These are phyloP conservation scores for Smutsia gigantea DNA, from an alignment of 2,797 vertebrate genomes.

Conservation along the genomic window DNA sequence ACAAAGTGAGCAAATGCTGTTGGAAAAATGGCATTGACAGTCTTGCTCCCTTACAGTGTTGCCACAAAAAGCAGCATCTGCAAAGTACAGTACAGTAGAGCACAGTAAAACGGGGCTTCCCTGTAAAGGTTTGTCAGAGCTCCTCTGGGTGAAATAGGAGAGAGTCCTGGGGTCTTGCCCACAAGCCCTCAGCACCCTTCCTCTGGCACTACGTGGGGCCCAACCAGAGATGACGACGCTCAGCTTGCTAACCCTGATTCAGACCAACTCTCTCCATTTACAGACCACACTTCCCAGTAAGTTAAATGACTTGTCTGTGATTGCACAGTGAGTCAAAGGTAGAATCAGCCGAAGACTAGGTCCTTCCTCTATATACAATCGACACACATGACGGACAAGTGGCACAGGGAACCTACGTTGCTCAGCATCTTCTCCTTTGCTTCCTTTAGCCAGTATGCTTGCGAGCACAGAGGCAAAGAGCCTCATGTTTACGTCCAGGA, in stretches of 20 bases:
- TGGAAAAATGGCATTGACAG: no score
- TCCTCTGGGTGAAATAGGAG: neutral
- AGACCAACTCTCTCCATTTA: neutral
- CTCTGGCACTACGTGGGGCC: neutral
- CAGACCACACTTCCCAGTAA: neutral
- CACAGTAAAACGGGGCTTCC: no score
- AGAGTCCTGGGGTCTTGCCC: neutral
- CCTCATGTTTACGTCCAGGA: neutral
- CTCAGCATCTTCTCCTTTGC: neutral
- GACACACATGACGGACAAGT: neutral
- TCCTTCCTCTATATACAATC: neutral
- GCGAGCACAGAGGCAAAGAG: neutral
- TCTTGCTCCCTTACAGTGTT: no score
- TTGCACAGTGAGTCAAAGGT: neutral
- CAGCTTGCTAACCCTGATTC: neutral
- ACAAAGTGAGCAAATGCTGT: no score
- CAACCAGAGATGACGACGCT: neutral
- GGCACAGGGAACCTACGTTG: accelerated
- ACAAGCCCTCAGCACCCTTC: neutral
- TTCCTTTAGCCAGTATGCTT: neutral
- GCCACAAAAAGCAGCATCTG: no score
- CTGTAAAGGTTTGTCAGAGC: neutral
- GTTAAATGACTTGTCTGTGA: neutral
- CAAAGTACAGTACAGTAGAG: no score
- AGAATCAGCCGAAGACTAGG: neutral